Conservation (phyloP, 2,797 vertebrate species). For the Eleutherodactylus coqui region DNA sequence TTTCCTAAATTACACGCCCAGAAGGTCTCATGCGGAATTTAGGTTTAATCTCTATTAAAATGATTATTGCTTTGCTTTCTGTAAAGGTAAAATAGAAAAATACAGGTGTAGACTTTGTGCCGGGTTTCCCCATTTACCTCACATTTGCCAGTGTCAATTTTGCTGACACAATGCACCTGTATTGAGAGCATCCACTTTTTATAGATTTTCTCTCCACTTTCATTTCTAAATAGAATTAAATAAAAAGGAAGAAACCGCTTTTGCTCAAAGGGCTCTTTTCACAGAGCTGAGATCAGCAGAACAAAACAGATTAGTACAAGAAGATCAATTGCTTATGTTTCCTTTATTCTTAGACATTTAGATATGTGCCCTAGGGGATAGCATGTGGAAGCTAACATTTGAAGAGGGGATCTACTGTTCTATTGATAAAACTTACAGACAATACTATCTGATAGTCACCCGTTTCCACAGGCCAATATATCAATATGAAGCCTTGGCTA, state of each 20-base stretch:
- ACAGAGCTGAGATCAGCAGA: slow-evolving; percentile 60
- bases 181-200: slow-evolving; percentile 35
- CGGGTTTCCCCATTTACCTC: slow-evolving; percentile 17
- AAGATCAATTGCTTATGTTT: slow-evolving; percentile 64
- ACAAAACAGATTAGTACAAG: slow-evolving; percentile 58
- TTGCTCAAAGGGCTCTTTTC: slow-evolving; percentile 53
- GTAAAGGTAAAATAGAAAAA: slow-evolving; percentile 16
- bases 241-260: slow-evolving; percentile 46
- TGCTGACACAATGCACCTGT: slow-evolving; percentile 45
- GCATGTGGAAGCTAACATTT: slow-evolving; percentile 58
- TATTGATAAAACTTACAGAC: slow-evolving; percentile 52
- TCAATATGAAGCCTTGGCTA: slow-evolving; percentile 53
- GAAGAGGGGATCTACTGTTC: slow-evolving; percentile 56
- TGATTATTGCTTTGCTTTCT: neutral
- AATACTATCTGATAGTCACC: slow-evolving; percentile 58
- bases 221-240: slow-evolving; percentile 62
- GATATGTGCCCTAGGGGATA: slow-evolving; percentile 50
- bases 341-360: slow-evolving; percentile 62
- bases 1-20: neutral
- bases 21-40: neutral
- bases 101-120: slow-evolving; percentile 29
- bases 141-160: slow-evolving; percentile 22
- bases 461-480: slow-evolving; percentile 41
- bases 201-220: slow-evolving; percentile 47
- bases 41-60: slow-evolving; percentile 19